These are phyloP conservation scores for Littorina saxatilis DNA, from an alignment of 1,140 invertebrate genomes.

Conservation along the genomic window DNA sequence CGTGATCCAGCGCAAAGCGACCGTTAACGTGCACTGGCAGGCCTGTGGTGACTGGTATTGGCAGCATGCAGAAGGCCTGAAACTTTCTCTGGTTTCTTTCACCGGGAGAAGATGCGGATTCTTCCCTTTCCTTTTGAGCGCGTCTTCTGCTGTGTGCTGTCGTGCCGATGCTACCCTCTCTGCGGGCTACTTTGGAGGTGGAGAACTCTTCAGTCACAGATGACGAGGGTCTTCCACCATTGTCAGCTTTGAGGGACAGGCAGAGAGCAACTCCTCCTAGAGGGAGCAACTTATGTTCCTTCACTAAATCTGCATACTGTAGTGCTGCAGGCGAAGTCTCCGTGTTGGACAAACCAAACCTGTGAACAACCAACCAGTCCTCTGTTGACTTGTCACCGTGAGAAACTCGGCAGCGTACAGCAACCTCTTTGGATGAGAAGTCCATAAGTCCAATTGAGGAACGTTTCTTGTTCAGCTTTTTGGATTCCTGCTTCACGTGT, in stretches of 20 bases:
- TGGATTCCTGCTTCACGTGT: slow-evolving; percentile 13
- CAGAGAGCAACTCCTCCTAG: slow-evolving; percentile 65
- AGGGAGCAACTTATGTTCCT: slow-evolving; percentile 61
- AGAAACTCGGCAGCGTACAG: background rate
- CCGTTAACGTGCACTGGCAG: slow-evolving; percentile 72
- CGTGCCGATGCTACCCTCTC: too few species aligned
- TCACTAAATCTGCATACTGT: slow-evolving; percentile 37
- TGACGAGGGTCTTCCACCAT: too few species aligned
- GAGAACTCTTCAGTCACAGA: too few species aligned
- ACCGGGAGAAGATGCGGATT: too few species aligned
- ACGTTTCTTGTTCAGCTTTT: background rate
- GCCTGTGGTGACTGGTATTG: slow-evolving; percentile 66
- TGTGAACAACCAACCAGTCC: slow-evolving; percentile 35
- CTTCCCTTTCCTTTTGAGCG: too few species aligned
- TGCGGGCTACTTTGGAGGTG: too few species aligned
- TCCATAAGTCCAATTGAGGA: background rate
- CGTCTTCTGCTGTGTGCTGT: too few species aligned
- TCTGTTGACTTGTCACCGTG: background rate
- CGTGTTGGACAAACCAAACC: slow-evolving; percentile 4
- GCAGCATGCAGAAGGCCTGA: slow-evolving; percentile 70
- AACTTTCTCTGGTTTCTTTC: background rate
- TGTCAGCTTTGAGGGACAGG: too few species aligned
- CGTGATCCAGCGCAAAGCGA: slow-evolving; percentile 71
- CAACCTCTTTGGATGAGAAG: background rate
- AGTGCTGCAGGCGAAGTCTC: background rate